A percentile compares a stretch with the other conserved stretches of the same genome.
These are phyloP conservation scores for Cassiopea xamachana DNA, from an alignment of 30 jellyfish, hydroid and myxozoan species.

Conservation along the genomic window DNA sequence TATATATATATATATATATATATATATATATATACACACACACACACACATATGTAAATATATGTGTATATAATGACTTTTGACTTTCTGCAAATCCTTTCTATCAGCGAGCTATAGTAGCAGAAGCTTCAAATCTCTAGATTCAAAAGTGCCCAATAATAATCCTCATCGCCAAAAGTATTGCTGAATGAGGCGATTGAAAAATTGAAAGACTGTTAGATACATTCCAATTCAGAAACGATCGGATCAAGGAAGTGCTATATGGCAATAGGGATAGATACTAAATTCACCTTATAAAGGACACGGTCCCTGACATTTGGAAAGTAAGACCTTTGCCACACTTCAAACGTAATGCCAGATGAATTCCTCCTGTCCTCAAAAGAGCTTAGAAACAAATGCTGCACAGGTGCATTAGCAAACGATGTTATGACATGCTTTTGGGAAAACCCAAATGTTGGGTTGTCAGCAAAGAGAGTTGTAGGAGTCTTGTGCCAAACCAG, in stretches of 20 bases:
- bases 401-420: conserved; percentile 35
- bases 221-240: too few relatives aligned
- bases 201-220: too few relatives aligned
- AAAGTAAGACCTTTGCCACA: conserved; percentile 83
- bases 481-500: conserved; percentile 65
- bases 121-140: too few relatives aligned
- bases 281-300: conserved; percentile 54
- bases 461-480: conserved; percentile 77
- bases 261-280: not conserved
- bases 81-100: too few relatives aligned
- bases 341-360: conserved; percentile 68
- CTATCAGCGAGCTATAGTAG: too few relatives aligned
- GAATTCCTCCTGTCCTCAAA: conserved; percentile 6
- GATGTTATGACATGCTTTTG: conserved; percentile 42
- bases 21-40: too few relatives aligned
- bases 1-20: too few relatives aligned
- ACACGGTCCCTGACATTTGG: conserved; percentile 84
- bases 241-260: not conserved
- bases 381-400: conserved; percentile 53
- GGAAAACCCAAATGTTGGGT: conserved; percentile 71
- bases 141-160: too few relatives aligned
- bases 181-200: too few relatives aligned
- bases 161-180: too few relatives aligned
- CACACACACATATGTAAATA: too few relatives aligned
- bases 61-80: too few relatives aligned